phyloP scores from a whole-genome alignment of 2,888 invertebrate genomes.

The Callyntrura guangdongensis region DNA sequence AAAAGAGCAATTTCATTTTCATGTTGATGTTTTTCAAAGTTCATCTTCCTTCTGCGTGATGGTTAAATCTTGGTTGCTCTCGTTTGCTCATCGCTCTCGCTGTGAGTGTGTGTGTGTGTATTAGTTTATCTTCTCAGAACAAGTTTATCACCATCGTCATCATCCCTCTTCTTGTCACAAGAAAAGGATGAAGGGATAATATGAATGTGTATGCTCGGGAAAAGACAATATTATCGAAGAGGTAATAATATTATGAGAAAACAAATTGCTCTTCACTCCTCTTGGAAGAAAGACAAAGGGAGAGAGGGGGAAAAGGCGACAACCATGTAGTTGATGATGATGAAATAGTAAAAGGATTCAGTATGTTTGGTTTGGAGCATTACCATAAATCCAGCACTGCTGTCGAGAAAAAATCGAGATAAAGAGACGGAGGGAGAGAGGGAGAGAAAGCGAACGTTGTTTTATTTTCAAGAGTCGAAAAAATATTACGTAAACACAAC shows the following conservation, averaged over 20 bases:
- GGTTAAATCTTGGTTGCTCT: background rate
- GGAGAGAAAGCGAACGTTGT: background rate
- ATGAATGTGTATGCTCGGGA: background rate
- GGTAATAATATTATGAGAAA: constrained; percentile 29
- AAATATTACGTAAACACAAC: constrained; percentile 20
- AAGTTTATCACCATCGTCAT: constrained; percentile 8
- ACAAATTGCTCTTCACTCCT: constrained; percentile 25
- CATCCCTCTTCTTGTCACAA: background rate
- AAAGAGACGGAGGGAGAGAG: too few relatives aligned
- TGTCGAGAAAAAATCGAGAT: too few relatives aligned
- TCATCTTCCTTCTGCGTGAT: background rate
- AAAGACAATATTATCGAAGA: constrained; percentile 38
- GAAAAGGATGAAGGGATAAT: background rate
- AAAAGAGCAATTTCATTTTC: constrained; percentile 30
- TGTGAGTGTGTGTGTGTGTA: background rate
- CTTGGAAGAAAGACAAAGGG: background rate
- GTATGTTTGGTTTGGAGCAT: constrained; percentile 5
- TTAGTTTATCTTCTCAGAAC: background rate
- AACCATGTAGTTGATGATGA: constrained; percentile 1
- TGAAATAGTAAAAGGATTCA: background rate
- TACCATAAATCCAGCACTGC: constrained; percentile 23
- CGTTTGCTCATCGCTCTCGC: background rate
- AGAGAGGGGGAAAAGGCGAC: background rate
- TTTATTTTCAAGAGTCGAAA: background rate
- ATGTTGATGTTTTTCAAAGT: constrained; percentile 6